These are phyloP conservation scores for Theonella swinhoei DNA, from an alignment of 37 sponge, comb jelly and placozoan species.

Conservation along the genomic window DNA sequence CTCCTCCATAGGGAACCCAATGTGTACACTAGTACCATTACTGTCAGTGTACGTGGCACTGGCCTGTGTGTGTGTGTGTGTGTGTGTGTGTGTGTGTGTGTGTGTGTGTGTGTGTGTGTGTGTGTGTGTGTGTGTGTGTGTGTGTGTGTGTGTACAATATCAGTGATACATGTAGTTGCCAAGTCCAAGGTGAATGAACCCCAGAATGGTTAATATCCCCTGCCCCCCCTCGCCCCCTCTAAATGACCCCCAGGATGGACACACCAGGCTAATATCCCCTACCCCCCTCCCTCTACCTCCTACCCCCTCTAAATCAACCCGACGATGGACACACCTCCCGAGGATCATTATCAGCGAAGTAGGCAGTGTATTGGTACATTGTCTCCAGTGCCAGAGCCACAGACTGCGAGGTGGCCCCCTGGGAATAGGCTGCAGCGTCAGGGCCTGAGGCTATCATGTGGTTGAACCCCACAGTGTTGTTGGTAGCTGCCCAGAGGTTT, in stretches of 20 bases:
- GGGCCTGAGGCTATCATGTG: slow-evolving; percentile 49
- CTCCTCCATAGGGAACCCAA: slow-evolving; percentile 73
- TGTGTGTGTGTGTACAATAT: neutral
- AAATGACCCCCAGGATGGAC: no score
- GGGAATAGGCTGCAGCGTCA: slow-evolving; percentile 31
- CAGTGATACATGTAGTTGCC: neutral
- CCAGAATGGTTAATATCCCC: no score
- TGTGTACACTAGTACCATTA: slow-evolving; percentile 33
- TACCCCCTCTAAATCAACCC: no score
- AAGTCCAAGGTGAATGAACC: neutral
- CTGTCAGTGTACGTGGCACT: slow-evolving; percentile 37
- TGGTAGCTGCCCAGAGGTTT: slow-evolving; percentile 50
- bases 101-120: neutral
- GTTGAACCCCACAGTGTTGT: slow-evolving; percentile 61
- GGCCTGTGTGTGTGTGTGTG: neutral
- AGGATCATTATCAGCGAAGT: slow-evolving; percentile 67
- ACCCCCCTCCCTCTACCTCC: no score
- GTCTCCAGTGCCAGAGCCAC: slow-evolving; percentile 74
- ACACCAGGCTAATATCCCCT: no score
- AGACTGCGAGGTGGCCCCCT: neutral
- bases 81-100: no score
- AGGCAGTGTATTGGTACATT: slow-evolving; percentile 74
- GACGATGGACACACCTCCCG: neutral
- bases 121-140: neutral
- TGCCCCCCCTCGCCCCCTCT: no score